Evolutionary conservation across 2,888 invertebrate species (phyloP).

Genomic region (Coenonympha arcania): DNA sequence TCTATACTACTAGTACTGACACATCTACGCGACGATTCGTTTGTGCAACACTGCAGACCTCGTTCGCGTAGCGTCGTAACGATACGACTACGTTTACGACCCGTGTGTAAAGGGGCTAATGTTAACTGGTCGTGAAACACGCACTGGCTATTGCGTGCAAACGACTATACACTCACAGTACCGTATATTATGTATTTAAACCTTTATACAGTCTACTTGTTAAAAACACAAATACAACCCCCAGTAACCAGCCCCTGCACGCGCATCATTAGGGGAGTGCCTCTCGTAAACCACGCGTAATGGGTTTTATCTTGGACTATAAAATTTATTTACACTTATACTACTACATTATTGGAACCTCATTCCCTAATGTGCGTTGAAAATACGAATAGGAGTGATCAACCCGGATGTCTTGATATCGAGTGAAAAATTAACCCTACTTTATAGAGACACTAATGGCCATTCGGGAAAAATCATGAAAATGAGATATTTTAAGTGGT

Average conservation of each 20-base stretch:
- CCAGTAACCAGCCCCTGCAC: slow-evolving; percentile 39
- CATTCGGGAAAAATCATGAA: too few species aligned
- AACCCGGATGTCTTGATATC: not conserved
- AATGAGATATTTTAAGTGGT: too few species aligned
- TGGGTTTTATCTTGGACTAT: slow-evolving; percentile 67
- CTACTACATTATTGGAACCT: slow-evolving; percentile 46
- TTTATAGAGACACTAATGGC: not conserved
- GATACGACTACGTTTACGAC: too few species aligned
- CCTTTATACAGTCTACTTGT: slow-evolving; percentile 20
- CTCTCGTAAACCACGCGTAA: slow-evolving; percentile 63
- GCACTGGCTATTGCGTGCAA: slow-evolving; percentile 22
- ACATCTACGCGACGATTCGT: too few species aligned
- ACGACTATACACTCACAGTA: slow-evolving; percentile 7
- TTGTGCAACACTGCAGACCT: too few species aligned
- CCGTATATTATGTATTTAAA: slow-evolving; percentile 12
- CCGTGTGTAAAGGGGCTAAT: too few species aligned
- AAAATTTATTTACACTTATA: slow-evolving; percentile 67
- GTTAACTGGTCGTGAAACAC: slow-evolving; percentile 10
- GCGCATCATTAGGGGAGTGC: slow-evolving; percentile 65
- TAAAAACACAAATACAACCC: slow-evolving; percentile 24
- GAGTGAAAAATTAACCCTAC: not conserved
- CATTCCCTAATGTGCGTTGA: slow-evolving; percentile 45
- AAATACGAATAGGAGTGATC: slow-evolving; percentile 24
- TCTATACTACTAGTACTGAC: too few species aligned
- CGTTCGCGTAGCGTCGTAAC: too few species aligned